Conservation (phyloP, 2,113 vertebrate species). For the Cyprinodon brontotheroides region DNA sequence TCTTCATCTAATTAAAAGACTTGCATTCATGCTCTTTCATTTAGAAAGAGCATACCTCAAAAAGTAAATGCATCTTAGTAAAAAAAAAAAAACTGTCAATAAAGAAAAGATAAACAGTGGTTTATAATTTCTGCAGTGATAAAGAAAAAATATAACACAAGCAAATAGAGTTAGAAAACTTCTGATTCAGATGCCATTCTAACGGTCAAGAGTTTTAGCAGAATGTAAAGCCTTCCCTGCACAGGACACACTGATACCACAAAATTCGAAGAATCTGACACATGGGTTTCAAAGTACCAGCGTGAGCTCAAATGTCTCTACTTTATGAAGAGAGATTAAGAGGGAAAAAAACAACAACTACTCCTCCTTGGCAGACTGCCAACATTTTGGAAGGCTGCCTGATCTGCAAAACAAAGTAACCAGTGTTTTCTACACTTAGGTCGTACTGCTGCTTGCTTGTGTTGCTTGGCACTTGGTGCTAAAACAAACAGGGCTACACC, state of each 20-base stretch:
- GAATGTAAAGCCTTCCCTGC: slow-evolving; percentile 9
- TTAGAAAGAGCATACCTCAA: too few species aligned
- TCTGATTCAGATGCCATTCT: background rate
- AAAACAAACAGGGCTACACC: slow-evolving; percentile 31
- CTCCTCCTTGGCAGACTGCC: slow-evolving; percentile 57
- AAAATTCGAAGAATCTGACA: slow-evolving; percentile 62
- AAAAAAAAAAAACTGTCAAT: too few species aligned
- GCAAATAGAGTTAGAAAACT: background rate
- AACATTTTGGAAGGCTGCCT: slow-evolving; percentile 41
- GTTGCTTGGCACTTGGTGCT: slow-evolving; percentile 37
- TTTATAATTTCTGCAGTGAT: background rate
- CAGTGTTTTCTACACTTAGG: slow-evolving; percentile 54
- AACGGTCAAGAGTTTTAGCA: background rate
- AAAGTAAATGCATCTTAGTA: too few species aligned
- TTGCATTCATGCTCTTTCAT: too few species aligned
- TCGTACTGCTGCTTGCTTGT: slow-evolving; percentile 34
- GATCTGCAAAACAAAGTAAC: slow-evolving; percentile 64
- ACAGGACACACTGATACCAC: slow-evolving; percentile 15
- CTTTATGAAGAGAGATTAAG: slow-evolving; percentile 33
- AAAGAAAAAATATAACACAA: background rate
- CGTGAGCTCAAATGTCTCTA: slow-evolving; percentile 54
- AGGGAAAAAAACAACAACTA: slow-evolving; percentile 16
- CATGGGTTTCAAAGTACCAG: slow-evolving; percentile 42
- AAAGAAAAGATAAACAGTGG: too few species aligned
- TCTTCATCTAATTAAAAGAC: too few species aligned